Percentiles rank a stretch among this genome's conserved stretches.
phyloP scores from a whole-genome alignment of 2,113 vertebrate genomes.

The Mastomys coucha region DNA sequence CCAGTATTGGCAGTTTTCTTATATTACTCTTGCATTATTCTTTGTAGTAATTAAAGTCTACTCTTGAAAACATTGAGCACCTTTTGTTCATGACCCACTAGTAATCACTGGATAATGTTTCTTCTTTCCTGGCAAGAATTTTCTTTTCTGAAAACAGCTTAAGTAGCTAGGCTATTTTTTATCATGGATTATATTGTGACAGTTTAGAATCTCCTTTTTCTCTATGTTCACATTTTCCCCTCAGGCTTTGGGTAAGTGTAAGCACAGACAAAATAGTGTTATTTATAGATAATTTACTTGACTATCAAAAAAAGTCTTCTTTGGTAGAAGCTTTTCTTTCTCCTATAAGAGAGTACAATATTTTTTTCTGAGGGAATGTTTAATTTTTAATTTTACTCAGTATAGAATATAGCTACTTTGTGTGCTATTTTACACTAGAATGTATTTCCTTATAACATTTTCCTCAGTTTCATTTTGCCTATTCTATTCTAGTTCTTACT shows the following conservation, averaged over 20 bases:
- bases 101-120: conserved; percentile 6
- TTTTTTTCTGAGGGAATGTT: neutral
- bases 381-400: conserved; percentile 31
- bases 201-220: neutral
- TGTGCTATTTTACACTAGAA: neutral
- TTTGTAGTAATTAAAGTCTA: conserved; percentile 38
- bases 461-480: conserved; percentile 4
- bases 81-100: conserved; percentile 5
- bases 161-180: neutral
- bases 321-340: neutral
- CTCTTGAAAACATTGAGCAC: conserved; percentile 11
- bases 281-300: neutral
- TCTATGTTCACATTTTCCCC: neutral
- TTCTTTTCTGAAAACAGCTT: neutral
- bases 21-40: conserved; percentile 19
- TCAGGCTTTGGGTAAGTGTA: conserved; percentile 14
- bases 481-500: neutral
- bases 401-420: neutral
- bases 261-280: neutral
- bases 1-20: conserved; percentile 44
- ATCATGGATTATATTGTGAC: conserved; percentile 40
- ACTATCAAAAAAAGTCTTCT: neutral
- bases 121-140: conserved; percentile 28
- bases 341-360: neutral
- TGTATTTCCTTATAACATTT: neutral